Evolutionary conservation across 1,140 invertebrate species (phyloP).

Genomic region (Muscidifurax raptorellus): DNA sequence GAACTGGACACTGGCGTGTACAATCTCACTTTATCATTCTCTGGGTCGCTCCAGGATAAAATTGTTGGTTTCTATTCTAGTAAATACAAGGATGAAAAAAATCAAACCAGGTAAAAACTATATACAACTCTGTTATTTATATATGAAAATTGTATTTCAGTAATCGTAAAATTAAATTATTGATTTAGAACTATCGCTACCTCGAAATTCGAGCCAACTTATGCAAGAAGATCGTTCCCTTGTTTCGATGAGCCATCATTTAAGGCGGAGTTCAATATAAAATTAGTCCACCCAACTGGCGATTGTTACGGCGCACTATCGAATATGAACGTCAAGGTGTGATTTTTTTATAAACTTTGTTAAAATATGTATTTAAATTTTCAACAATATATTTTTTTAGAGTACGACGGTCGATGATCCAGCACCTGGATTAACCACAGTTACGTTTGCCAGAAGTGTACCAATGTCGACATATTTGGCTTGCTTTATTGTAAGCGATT

Average conservation of each 20-base stretch:
- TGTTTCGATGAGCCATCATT: slow-evolving; percentile 97
- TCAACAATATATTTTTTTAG: slow-evolving; percentile 12
- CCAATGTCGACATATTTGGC: slow-evolving; percentile 95
- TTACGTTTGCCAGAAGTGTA: slow-evolving; percentile 86
- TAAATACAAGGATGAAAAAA: slow-evolving; percentile 79
- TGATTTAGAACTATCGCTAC: slow-evolving; percentile 85
- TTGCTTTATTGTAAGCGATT: slow-evolving; percentile 95
- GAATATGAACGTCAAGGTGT: slow-evolving; percentile 82
- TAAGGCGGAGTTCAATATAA: slow-evolving; percentile 91
- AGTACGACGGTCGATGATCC: slow-evolving; percentile 58
- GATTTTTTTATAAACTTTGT: background rate
- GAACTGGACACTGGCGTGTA: slow-evolving; percentile 79
- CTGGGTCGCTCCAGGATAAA: slow-evolving; percentile 80
- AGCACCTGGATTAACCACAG: slow-evolving; percentile 71
- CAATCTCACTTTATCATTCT: slow-evolving; percentile 80
- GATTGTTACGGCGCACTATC: slow-evolving; percentile 84
- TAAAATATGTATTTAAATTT: background rate
- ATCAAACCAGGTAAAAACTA: slow-evolving; percentile 79
- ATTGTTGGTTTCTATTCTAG: slow-evolving; percentile 89
- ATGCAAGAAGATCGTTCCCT: slow-evolving; percentile 93
- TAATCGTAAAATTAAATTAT: background rate
- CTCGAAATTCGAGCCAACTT: slow-evolving; percentile 95
- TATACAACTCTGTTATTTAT: background rate
- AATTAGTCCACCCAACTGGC: slow-evolving; percentile 81
- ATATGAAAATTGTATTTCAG: background rate